Conservation (phyloP, 2,888 invertebrate genomes). For the Endotricha flammealis region DNA sequence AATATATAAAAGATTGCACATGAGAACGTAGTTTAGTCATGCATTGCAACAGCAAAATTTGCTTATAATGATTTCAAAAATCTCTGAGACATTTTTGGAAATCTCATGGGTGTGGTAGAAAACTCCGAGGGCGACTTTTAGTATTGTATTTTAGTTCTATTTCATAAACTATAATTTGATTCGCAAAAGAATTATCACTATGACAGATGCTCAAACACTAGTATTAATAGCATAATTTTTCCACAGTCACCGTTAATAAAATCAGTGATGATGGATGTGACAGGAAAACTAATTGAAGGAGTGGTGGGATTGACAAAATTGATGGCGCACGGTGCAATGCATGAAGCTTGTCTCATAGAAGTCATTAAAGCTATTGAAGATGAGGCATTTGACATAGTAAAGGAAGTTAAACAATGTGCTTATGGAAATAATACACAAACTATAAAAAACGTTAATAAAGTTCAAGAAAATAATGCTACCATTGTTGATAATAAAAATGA, state of each 20-base stretch:
- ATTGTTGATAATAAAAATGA: conserved; percentile 36
- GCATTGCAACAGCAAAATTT: too few species aligned
- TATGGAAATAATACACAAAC: conserved; percentile 32
- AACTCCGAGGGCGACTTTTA: too few species aligned
- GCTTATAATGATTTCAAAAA: too few species aligned
- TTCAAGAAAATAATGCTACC: conserved; percentile 55
- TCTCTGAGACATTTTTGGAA: too few species aligned
- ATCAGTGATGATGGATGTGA: conserved; percentile 64
- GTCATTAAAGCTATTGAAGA: conserved; percentile 61
- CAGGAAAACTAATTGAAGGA: conserved; percentile 54
- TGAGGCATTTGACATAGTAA: conserved; percentile 46
- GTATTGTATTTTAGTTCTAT: too few species aligned
- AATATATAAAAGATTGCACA: too few species aligned
- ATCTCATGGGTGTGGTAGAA: too few species aligned
- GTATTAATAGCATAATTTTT: neutral
- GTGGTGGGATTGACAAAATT: conserved; percentile 58
- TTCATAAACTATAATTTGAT: too few species aligned
- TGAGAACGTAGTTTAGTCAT: too few species aligned
- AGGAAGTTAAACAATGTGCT: conserved; percentile 42
- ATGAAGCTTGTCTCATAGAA: conserved; percentile 71
- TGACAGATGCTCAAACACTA: too few species aligned
- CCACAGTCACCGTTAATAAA: conserved; percentile 61
- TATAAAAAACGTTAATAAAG: conserved; percentile 30
- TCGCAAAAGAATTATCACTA: too few species aligned
- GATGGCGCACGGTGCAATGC: conserved; percentile 71